Base-by-base conservation (phyloP, 1,140 invertebrate genomes). In the Drosophila busckii region DNA sequence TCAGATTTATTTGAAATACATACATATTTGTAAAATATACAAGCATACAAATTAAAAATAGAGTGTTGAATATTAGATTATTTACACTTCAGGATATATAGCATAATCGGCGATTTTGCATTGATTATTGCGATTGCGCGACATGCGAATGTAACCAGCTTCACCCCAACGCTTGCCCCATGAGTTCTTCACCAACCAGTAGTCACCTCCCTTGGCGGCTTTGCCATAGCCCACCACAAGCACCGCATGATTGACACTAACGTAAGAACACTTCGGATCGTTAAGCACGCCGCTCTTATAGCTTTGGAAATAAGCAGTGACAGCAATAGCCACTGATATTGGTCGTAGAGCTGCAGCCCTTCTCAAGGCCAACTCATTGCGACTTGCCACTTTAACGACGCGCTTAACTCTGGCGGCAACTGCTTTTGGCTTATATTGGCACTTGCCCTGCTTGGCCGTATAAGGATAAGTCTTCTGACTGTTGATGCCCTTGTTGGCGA, bases 161-260 rank as follows among this genome's bases (percentile, higher is more conserved):
- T 89, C 87, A 12, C 92, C 92, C 91, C 91, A 92, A 1, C 16
- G 46, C 6, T 35, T 34, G 2, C 88, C 88, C 89, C 89, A 90
- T 1, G 78, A 88, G 84, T 93, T 93, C 78, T 93, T 93, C 3
- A 93, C 88, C 4, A 92, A 69, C 91, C 92, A 93, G 76, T 92
- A 93, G 44, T 90, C 88, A 12, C 37, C 15, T 0, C 88, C 90
- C 12, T 75, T 66, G 13, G 89, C 83, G 8, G 46, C 34, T 2
- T 91, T 91, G 4, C 95, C 95, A 87, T 95, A 97, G 25, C 96
- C 95, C 28, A 96, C 93, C 1, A 84, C 42, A 2, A 80, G 38
- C 3, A 85, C 54, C 91, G 90, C 8, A 95, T 87, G 8, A 96
- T 60, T 12, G 1, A 60, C 23, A n/a, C 87, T 80, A 2, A 89